Conservation (phyloP, 1,140 invertebrate genomes). For the fruit fly (Drosophila melanogaster) region Release_6_plus_ISO1_MT NT_037436.4:11395501-11396000, state of each 20-base stretch:
- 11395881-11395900: conserved; percentile 25
- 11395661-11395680: neutral
- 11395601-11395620: neutral
- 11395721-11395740: no score
- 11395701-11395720: neutral
- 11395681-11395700: no score
- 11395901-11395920: conserved; percentile 21
- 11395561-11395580: neutral
- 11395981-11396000: conserved; percentile 46
- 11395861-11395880: conserved; percentile 27
- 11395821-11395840: neutral
- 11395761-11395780: neutral
- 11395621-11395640: neutral
- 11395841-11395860: conserved; percentile 12
- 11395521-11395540: conserved; percentile 24
- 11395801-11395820: neutral
- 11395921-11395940: conserved; percentile 27
- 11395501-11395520: conserved; percentile 51
- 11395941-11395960: conserved; percentile 16
- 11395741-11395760: neutral
- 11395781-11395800: neutral
- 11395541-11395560: neutral
- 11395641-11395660: neutral
- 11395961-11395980: conserved; percentile 43
- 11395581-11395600: conserved; percentile 36